phyloP scores from a whole-genome alignment of 2,113 vertebrate genomes.

The Pogonocichla stellata region DNA sequence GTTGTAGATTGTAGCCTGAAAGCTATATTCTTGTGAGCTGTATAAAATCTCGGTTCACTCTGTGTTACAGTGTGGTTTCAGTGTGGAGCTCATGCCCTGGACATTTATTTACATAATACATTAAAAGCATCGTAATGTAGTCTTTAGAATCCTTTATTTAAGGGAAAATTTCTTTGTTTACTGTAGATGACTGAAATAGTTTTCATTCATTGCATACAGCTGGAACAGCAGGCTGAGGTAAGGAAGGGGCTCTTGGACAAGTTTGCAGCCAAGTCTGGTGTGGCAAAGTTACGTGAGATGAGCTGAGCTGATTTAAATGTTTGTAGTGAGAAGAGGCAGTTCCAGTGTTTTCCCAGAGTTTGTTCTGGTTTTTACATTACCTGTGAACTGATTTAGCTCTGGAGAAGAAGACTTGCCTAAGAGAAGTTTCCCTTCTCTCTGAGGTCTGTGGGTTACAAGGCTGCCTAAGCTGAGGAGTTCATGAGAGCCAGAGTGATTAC shows the following conservation, averaged over 20 bases:
- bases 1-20: not conserved
- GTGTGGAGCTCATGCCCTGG: not conserved
- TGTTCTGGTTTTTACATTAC: not conserved
- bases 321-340: not conserved
- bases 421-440: not conserved
- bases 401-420: rapidly evolving
- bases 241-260: not conserved
- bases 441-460: not conserved
- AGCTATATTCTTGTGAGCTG: not conserved
- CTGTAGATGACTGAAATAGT: not conserved
- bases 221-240: not conserved
- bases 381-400: not conserved
- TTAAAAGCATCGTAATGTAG: not conserved
- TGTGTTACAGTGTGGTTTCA: not conserved
- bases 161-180: not conserved
- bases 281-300: rapidly evolving
- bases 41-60: not conserved
- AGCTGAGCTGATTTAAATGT: not conserved
- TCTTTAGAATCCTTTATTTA: not conserved
- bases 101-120: not conserved
- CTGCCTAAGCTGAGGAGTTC: not conserved
- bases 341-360: not conserved
- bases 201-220: not conserved
- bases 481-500: not conserved
- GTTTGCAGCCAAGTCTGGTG: not conserved